Conservation (phyloP, 2,888 invertebrate species). For the Morpho achilles region DNA sequence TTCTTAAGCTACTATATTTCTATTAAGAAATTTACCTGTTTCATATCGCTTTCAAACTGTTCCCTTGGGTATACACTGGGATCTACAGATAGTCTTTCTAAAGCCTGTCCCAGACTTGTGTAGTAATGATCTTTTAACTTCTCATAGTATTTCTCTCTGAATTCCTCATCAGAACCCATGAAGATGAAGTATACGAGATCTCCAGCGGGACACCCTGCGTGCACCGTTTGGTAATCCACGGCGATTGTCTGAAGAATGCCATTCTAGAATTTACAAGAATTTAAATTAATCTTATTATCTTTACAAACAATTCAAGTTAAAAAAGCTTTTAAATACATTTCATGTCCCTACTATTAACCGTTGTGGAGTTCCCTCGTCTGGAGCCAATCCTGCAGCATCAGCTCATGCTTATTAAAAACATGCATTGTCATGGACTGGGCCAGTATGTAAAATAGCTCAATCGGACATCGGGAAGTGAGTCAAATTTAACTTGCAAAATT, state of each 20-base stretch:
- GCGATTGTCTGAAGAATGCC: constrained; percentile 39
- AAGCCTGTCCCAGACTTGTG: constrained; percentile 35
- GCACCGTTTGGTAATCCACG: constrained; percentile 55
- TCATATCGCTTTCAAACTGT: constrained; percentile 41
- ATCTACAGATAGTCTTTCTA: constrained; percentile 39
- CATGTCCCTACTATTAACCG: no score
- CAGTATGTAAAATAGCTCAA: no score
- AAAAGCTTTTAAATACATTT: no score
- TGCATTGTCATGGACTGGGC: no score
- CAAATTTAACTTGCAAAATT: no score
- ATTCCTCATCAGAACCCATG: constrained; percentile 48
- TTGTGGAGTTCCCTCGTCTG: no score
- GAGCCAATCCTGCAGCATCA: no score
- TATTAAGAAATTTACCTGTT: not conserved
- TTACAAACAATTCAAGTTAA: no score
- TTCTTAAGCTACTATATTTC: no score
- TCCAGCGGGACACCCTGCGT: constrained; percentile 41
- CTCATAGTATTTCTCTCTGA: constrained; percentile 39
- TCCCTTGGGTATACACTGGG: constrained; percentile 43
- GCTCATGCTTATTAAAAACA: no score
- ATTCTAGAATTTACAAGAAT: constrained; percentile 35
- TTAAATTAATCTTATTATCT: no score
- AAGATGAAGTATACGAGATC: constrained; percentile 59
- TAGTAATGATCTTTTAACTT: constrained; percentile 38
- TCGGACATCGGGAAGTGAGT: no score